Percentiles rank a stretch among this genome's conserved stretches.
Evolutionary conservation across 2,113 vertebrate species (phyloP).

Genomic region (Scytalopus superciliaris): DNA sequence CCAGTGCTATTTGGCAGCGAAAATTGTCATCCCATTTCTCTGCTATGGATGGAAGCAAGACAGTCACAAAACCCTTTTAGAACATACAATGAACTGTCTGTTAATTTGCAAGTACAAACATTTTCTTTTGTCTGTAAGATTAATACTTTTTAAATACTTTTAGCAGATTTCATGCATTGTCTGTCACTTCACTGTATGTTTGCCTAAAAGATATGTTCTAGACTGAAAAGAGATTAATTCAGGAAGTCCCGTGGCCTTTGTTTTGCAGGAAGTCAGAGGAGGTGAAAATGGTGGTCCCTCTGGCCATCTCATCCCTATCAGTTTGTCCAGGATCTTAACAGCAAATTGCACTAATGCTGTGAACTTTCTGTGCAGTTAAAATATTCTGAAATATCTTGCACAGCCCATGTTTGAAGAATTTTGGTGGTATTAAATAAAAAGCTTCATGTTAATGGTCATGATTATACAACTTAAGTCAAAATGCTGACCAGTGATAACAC

Average conservation of each 20-base stretch:
- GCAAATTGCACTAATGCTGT: neutral
- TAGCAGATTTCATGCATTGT: neutral
- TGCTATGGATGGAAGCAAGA: neutral
- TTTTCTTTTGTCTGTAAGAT: neutral
- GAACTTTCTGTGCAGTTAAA: neutral
- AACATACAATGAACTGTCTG: neutral
- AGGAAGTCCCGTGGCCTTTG: slow-evolving; percentile 28
- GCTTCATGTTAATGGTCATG: neutral
- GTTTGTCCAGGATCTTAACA: neutral
- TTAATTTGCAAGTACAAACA: neutral
- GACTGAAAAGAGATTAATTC: neutral
- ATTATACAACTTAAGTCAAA: neutral
- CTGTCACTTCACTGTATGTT: neutral
- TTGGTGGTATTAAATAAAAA: neutral
- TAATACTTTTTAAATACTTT: neutral
- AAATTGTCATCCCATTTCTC: neutral
- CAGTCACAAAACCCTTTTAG: neutral
- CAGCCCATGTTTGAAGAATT: neutral
- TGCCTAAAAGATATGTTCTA: neutral
- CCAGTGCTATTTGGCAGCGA: neutral
- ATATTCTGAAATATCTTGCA: neutral
- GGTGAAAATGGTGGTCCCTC: slow-evolving; percentile 9
- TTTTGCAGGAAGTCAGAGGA: slow-evolving; percentile 36
- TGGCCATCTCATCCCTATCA: neutral
- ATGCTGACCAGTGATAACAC: neutral